Conservation (phyloP, 1,140 invertebrate species). For the Archivesica marissinica region DNA sequence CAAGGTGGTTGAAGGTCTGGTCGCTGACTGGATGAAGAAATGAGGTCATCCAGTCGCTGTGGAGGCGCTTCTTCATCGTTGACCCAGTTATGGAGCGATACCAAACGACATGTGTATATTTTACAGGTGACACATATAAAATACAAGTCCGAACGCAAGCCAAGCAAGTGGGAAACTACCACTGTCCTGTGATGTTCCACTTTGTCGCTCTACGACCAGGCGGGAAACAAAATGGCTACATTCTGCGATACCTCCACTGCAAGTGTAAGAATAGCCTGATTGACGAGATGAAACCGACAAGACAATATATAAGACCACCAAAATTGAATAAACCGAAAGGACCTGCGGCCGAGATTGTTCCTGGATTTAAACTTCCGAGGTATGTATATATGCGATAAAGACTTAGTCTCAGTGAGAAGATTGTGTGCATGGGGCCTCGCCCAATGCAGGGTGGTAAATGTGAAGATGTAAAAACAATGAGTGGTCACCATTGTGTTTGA, state of each 20-base stretch:
- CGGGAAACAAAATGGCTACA: conserved; percentile 53
- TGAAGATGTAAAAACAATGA: no score
- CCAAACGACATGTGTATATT: no score
- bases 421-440: background rate
- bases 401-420: background rate
- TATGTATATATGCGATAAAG: no score
- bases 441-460: no score
- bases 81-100: no score
- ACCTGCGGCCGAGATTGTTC: conserved; percentile 47
- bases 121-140: conserved; percentile 61
- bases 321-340: conserved; percentile 28
- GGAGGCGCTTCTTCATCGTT: no score
- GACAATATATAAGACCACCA: conserved; percentile 57
- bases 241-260: conserved; percentile 65
- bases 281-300: conserved; percentile 59
- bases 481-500: no score
- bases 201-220: conserved; percentile 12
- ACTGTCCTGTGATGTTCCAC: conserved; percentile 68
- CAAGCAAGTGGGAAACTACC: conserved; percentile 67
- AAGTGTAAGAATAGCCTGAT: conserved; percentile 65
- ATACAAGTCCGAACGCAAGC: conserved; percentile 62
- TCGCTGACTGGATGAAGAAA: no score
- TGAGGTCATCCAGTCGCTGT: no score
- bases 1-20: no score
- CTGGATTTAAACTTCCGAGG: conserved; percentile 61